These are phyloP conservation scores for Rhombomys opimus DNA, from an alignment of 2,113 vertebrate genomes.

Conservation along the genomic window DNA sequence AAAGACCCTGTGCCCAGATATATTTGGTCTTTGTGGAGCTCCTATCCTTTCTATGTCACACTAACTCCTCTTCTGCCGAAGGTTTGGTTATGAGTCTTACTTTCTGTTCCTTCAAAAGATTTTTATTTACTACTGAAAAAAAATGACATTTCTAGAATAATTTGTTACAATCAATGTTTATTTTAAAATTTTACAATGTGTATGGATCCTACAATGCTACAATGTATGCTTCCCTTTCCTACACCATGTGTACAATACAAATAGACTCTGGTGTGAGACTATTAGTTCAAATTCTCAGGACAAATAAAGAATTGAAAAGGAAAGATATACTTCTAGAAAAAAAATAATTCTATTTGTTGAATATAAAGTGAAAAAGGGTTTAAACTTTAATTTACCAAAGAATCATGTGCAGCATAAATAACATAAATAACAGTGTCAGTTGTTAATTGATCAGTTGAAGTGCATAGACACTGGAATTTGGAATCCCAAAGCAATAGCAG, in stretches of 20 bases:
- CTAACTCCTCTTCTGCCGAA: too few relatives aligned
- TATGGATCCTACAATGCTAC: slow-evolving; percentile 5
- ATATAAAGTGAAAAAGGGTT: neutral
- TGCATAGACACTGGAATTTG: neutral
- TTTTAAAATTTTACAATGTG: slow-evolving; percentile 10
- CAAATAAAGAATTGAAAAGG: neutral
- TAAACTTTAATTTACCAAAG: slow-evolving; percentile 46
- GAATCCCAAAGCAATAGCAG: neutral
- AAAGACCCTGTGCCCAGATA: too few relatives aligned
- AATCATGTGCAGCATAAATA: neutral
- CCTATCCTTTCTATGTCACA: too few relatives aligned
- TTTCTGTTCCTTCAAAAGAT: neutral
- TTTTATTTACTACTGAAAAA: neutral
- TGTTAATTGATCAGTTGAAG: slow-evolving; percentile 1
- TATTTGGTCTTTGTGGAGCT: too few relatives aligned
- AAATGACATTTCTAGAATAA: neutral
- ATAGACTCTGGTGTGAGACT: neutral
- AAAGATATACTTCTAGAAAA: neutral
- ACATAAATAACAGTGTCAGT: neutral
- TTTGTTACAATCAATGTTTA: neutral
- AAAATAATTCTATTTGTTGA: slow-evolving; percentile 7
- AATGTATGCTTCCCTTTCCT: slow-evolving; percentile 12
- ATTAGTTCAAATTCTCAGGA: slow-evolving; percentile 29
- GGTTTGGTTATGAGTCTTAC: too few relatives aligned
- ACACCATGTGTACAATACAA: neutral